These are phyloP conservation scores for Thunnus thynnus DNA, from an alignment of 2,113 vertebrate genomes.

Conservation along the genomic window DNA sequence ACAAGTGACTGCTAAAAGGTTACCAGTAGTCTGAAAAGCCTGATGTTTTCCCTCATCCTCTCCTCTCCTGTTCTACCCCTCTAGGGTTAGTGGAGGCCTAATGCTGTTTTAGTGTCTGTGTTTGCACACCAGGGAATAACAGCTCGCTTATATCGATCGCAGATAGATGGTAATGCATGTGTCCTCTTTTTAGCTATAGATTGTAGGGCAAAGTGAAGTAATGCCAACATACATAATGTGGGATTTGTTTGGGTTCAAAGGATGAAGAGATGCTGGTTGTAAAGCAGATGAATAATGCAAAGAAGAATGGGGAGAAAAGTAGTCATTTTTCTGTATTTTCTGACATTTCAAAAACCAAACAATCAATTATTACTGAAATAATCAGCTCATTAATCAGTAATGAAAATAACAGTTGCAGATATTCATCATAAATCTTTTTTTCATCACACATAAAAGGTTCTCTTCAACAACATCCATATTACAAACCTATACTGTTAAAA, in stretches of 20 bases:
- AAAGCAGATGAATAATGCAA: not conserved
- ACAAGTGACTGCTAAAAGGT: conserved; percentile 59
- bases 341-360: not conserved
- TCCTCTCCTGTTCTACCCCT: conserved; percentile 17
- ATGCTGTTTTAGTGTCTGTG: conserved; percentile 63
- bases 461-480: no score
- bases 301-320: not conserved
- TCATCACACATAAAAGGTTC: not conserved
- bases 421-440: not conserved
- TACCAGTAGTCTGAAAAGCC: conserved; percentile 44
- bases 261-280: not conserved
- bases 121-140: conserved; percentile 46
- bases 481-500: no score
- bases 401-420: no score
- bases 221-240: no score
- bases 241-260: not conserved
- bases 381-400: no score
- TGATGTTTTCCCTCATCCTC: not conserved
- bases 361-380: no score
- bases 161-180: conserved; percentile 3
- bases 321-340: not conserved
- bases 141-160: conserved; percentile 22
- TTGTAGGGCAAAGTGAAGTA: not conserved
- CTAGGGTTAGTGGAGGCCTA: conserved; percentile 19
- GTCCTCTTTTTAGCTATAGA: conserved; percentile 4